Evolutionary conservation across 2,797 vertebrate species (phyloP).

Genomic region (Pseudomugil gertrudae): DNA sequence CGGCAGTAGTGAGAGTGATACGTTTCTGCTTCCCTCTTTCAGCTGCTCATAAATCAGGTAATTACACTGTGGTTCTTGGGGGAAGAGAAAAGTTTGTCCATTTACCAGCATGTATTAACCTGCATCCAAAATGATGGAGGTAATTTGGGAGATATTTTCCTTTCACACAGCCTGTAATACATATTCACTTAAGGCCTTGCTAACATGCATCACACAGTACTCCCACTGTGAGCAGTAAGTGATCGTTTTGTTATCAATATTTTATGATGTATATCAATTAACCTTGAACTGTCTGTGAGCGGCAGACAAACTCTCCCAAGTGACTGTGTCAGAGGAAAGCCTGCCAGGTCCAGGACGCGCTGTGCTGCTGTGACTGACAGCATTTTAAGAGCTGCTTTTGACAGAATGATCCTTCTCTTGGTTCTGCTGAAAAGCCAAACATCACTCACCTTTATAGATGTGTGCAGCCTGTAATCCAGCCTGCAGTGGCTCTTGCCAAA

Average conservation of each 20-base stretch:
- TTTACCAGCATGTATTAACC: conserved; percentile 67
- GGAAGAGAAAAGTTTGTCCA: conserved; percentile 61
- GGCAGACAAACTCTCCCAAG: conserved; percentile 63
- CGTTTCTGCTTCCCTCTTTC: conserved; percentile 40
- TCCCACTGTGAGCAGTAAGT: conserved; percentile 40
- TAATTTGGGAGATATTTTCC: conserved; percentile 31
- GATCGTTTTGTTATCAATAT: conserved; percentile 73
- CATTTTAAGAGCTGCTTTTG: conserved; percentile 59
- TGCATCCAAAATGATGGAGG: conserved; percentile 62
- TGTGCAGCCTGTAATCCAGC: conserved; percentile 43
- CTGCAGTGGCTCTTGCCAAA: conserved; percentile 41
- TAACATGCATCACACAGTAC: conserved; percentile 29
- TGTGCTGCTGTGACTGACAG: conserved; percentile 60
- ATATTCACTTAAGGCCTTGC: conserved; percentile 28
- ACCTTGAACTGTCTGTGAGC: conserved; percentile 75
- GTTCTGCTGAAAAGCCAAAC: conserved; percentile 48
- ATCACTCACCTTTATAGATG: conserved; percentile 45
- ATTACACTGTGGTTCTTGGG: conserved; percentile 61
- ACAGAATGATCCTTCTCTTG: conserved; percentile 33
- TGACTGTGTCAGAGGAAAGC: conserved; percentile 50
- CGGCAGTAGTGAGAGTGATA: conserved; percentile 27
- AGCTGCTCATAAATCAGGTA: conserved; percentile 73
- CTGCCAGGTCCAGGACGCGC: conserved; percentile 46
- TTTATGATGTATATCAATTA: conserved; percentile 78
- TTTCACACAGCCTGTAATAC: conserved; percentile 6